Percentiles rank a stretch among this genome's conserved stretches.
phyloP scores from a whole-genome alignment of 2,797 vertebrate genomes.

The Scarus forsteni region DNA sequence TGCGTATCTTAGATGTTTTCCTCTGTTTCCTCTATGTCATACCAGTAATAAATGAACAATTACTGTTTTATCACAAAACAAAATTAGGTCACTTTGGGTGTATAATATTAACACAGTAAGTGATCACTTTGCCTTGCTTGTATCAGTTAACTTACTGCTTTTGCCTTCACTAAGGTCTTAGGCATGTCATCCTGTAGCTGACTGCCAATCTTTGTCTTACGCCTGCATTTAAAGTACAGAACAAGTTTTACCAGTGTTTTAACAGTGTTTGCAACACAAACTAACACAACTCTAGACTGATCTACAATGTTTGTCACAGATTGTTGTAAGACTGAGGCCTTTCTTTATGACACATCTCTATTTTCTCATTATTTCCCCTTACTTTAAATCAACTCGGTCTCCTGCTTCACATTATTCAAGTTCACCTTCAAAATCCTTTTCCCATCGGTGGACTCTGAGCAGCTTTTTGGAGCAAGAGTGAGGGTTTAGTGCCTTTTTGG shows the following conservation, averaged over 20 bases:
- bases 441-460: slow-evolving; percentile 21
- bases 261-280: slow-evolving; percentile 31
- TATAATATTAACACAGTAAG: slow-evolving; percentile 24
- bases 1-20: slow-evolving; percentile 50
- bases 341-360: slow-evolving; percentile 13
- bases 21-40: slow-evolving; percentile 41
- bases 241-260: slow-evolving; percentile 10
- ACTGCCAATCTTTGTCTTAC: slow-evolving; percentile 27
- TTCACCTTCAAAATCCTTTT: not conserved
- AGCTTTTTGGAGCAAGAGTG: slow-evolving; percentile 19
- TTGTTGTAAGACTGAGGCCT: slow-evolving; percentile 38
- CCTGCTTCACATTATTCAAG: slow-evolving; percentile 15
- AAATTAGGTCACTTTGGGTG: slow-evolving; percentile 41
- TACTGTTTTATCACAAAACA: slow-evolving; percentile 39
- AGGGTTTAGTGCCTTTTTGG: slow-evolving; percentile 68
- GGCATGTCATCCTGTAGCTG: slow-evolving; percentile 53
- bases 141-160: slow-evolving; percentile 65
- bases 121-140: slow-evolving; percentile 64
- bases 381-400: slow-evolving; percentile 9
- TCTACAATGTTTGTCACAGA: slow-evolving; percentile 26
- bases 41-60: slow-evolving; percentile 48
- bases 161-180: slow-evolving; percentile 66
- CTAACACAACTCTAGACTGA: slow-evolving; percentile 27
- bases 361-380: slow-evolving; percentile 9
- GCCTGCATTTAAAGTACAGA: slow-evolving; percentile 22